Evolutionary conservation across 1,140 invertebrate species (phyloP).

Genomic region (Aleiodes sp.): DNA sequence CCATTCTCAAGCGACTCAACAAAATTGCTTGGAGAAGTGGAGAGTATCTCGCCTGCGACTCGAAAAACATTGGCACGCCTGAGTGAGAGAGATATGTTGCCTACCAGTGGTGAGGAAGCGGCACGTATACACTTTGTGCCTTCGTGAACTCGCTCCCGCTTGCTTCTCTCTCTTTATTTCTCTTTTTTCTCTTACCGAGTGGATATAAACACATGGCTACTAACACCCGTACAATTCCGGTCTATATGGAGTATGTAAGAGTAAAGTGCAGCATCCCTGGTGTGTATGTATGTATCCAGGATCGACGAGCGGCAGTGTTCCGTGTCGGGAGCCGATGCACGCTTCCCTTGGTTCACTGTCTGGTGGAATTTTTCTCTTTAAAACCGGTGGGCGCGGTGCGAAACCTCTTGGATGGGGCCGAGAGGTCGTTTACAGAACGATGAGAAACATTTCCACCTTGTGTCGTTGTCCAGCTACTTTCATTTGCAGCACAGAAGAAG

Average conservation of each 20-base stretch:
- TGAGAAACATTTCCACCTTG: background rate
- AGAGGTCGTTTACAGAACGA: slow-evolving; percentile 51
- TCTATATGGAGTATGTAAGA: background rate
- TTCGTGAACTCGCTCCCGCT: slow-evolving; percentile 12
- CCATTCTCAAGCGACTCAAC: background rate
- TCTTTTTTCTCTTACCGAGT: slow-evolving; percentile 11
- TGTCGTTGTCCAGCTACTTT: background rate
- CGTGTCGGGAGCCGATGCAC: slow-evolving; percentile 16
- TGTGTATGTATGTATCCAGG: background rate
- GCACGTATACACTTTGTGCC: slow-evolving; percentile 17
- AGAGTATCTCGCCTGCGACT: slow-evolving; percentile 1
- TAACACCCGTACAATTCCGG: background rate
- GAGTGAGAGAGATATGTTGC: background rate
- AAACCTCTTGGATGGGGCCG: slow-evolving; percentile 50
- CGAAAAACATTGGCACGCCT: background rate
- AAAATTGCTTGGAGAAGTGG: slow-evolving; percentile 1
- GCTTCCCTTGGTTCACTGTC: slow-evolving; percentile 15
- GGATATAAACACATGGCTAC: slow-evolving; percentile 16
- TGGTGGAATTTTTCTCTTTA: background rate
- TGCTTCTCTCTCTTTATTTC: too few species aligned
- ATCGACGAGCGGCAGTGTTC: slow-evolving; percentile 2
- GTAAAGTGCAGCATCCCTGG: slow-evolving; percentile 1
- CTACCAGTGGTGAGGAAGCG: background rate
- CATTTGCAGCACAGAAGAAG: too few species aligned
- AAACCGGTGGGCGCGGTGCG: slow-evolving; percentile 52